Conservation (phyloP, 2,797 vertebrate genomes). For the Lithobates sylvaticus region DNA sequence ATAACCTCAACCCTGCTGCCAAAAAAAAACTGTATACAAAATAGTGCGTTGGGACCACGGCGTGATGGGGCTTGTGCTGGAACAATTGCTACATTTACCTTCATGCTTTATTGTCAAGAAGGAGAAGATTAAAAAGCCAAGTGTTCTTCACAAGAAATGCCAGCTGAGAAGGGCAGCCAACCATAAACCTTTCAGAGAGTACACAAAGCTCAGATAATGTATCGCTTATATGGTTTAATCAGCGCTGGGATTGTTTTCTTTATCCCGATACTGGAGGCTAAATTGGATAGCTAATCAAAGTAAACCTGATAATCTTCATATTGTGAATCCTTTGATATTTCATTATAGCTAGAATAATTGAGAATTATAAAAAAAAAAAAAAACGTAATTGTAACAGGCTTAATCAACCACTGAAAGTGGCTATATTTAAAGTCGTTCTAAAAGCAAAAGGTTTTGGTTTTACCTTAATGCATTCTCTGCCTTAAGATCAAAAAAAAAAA, state of each 20-base stretch:
- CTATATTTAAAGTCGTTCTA: not conserved
- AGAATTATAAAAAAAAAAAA: too few relatives aligned
- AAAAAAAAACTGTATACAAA: constrained; percentile 10
- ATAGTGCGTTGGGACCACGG: not conserved
- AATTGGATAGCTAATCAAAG: constrained; percentile 1
- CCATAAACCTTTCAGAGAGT: not conserved
- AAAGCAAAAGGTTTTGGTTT: too few relatives aligned
- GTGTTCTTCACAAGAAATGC: constrained; percentile 21
- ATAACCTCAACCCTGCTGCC: constrained; percentile 23
- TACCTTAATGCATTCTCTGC: too few relatives aligned
- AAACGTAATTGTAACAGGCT: not conserved
- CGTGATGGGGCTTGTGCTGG: constrained; percentile 17
- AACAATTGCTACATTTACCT: constrained; percentile 7
- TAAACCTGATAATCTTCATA: not conserved
- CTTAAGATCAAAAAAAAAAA: too few relatives aligned
- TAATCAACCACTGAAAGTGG: not conserved
- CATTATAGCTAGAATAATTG: not conserved
- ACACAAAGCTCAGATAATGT: constrained; percentile 8
- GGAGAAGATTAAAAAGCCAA: constrained; percentile 14
- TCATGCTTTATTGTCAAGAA: constrained; percentile 1
- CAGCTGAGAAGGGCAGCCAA: constrained; percentile 1
- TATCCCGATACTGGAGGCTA: not conserved
- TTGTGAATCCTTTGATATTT: not conserved
- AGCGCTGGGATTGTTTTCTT: not conserved
- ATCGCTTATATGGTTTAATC: not conserved